Base-by-base conservation (phyloP, 2,113 vertebrate species). In the Ctenomys sociabilis region DNA sequence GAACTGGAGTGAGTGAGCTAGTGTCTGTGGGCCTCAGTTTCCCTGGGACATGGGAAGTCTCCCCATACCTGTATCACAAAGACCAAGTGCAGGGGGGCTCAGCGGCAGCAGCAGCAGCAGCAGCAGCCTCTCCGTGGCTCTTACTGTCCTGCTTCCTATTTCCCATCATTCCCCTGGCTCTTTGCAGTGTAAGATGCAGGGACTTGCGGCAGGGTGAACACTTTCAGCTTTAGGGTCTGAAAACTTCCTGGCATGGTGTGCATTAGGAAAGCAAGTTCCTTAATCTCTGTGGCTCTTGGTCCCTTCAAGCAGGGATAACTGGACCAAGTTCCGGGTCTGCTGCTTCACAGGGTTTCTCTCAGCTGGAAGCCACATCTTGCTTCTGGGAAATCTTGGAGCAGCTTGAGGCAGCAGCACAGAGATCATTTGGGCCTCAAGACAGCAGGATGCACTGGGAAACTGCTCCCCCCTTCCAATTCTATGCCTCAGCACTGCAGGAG, bases 41-140 rank as follows among this genome's bases (percentile, higher is more conserved):
- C 32, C 75, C 59, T 30, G 4, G n/a, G 17, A 73, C 54, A 26
- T 10, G 4, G 75, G 28, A 54, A 43, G 75, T 32, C 14, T 11
- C 52, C 28, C 26, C 11, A 8, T 45, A 3, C 21, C 35, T 4
- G 28, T 49, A 19, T 90, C 64, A 28, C 26, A 1, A n/a, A 80
- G 28, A 61, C 66, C 72, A 49, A 54, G 52, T 5, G 1, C 54
- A 85, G 66, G 45, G 35, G 77, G 88, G 43, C 80, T 35, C 32
- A 3, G 40, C n/a, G 2, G 22, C n/a, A n/a, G n/a, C n/a, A n/a
- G n/a, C 57, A 59, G 57, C 57, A 59, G 24, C 30, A 1, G 7
- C n/a, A 3, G 63, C 3, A 12, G 12, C 0, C 32, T 16, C 14
- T 0, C 14, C 13, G 0, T 3, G 7, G n/a, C 37, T 37, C 3